These are phyloP conservation scores for Drosophila falleni DNA, from an alignment of 2,888 invertebrate species.

Conservation along the genomic window DNA sequence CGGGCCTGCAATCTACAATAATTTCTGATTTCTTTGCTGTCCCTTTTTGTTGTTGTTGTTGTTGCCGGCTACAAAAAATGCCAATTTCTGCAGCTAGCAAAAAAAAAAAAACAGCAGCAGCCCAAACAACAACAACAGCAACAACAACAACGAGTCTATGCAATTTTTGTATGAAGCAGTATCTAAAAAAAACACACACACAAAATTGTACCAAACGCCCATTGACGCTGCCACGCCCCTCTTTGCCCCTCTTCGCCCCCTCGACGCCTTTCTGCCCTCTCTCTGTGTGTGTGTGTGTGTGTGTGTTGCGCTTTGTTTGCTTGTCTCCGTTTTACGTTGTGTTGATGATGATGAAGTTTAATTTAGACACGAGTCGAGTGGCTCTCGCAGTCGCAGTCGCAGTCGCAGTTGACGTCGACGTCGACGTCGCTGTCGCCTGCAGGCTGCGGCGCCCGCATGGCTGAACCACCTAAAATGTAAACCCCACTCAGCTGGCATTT, in stretches of 20 bases:
- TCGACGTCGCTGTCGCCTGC: conserved; percentile 17
- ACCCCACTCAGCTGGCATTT: conserved; percentile 54
- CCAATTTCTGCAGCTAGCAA: conserved; percentile 74
- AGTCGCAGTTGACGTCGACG: background rate
- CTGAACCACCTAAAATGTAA: conserved; percentile 14
- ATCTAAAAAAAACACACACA: conserved; percentile 7
- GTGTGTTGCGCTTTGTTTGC: conserved; percentile 62
- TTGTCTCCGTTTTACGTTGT: conserved; percentile 58
- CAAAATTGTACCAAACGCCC: conserved; percentile 48
- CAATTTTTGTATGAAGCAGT: conserved; percentile 65
- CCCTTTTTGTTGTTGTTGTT: conserved; percentile 49
- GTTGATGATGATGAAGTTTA: conserved; percentile 78
- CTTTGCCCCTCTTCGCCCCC: conserved; percentile 33
- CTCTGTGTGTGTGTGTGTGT: conserved; percentile 16
- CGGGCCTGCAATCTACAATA: conserved; percentile 77
- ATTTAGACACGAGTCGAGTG: conserved; percentile 77
- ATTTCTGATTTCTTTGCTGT: conserved; percentile 77
- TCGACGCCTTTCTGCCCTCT: background rate
- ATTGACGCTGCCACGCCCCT: conserved; percentile 47
- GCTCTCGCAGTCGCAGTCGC: conserved; percentile 32
- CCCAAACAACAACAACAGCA: conserved; percentile 23
- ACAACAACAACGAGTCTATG: conserved; percentile 54
- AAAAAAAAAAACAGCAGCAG: conserved; percentile 17
- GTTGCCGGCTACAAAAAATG: conserved; percentile 56
- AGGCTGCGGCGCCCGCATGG: conserved; percentile 61